These are phyloP conservation scores for Idaea dimidiata DNA, from an alignment of 2,888 invertebrate species.

Conservation along the genomic window DNA sequence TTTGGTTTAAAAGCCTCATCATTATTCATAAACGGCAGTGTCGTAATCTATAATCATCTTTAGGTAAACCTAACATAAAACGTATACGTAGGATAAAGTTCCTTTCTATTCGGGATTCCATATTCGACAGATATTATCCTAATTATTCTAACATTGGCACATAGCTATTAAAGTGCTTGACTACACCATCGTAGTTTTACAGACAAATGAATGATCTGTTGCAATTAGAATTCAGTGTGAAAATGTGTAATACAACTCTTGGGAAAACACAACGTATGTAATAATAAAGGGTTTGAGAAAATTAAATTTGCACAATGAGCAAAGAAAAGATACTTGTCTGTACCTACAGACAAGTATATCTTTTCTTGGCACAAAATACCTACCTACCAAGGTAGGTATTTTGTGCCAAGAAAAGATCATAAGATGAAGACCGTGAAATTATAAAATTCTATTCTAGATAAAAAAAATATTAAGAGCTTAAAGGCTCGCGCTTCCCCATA, in stretches of 20 bases:
- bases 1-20: neutral
- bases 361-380: too few species aligned
- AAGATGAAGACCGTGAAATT: too few species aligned
- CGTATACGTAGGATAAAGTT: neutral
- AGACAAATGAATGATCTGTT: neutral
- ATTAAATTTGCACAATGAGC: neutral
- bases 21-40: neutral
- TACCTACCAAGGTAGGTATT: too few species aligned
- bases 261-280: neutral
- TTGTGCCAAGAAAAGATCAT: too few species aligned
- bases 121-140: neutral
- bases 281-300: neutral
- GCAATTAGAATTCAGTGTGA: conserved; percentile 1
- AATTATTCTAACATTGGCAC: neutral
- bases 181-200: neutral
- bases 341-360: too few species aligned
- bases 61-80: neutral
- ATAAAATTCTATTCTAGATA: too few species aligned
- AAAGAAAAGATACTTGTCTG: neutral
- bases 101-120: neutral
- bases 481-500: too few species aligned
- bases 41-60: neutral
- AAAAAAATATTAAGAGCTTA: too few species aligned
- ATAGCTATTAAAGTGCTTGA: neutral
- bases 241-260: neutral